A percentile compares a stretch with the other conserved stretches of the same genome.
These are phyloP conservation scores for Operophtera brumata DNA, from an alignment of 2,888 invertebrate species.

Conservation along the genomic window DNA sequence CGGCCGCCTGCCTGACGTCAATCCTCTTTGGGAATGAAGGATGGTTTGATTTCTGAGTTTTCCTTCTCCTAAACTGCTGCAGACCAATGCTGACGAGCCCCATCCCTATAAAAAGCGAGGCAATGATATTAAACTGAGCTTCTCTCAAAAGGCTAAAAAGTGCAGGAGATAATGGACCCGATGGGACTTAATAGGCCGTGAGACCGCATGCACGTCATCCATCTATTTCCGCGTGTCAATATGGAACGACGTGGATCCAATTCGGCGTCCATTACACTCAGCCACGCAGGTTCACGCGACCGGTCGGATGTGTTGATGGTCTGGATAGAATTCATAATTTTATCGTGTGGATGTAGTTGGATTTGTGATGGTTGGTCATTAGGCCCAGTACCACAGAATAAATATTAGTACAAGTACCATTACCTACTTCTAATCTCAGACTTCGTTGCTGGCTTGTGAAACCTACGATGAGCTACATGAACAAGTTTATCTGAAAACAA, in stretches of 20 bases:
- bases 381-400: too few species aligned
- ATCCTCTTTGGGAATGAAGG: too few species aligned
- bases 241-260: slow-evolving; percentile 45
- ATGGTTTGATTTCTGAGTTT: too few species aligned
- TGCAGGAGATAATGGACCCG: slow-evolving; percentile 60
- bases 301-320: slow-evolving; percentile 12
- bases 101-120: neutral
- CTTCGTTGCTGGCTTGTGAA: too few species aligned
- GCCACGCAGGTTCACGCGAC: slow-evolving; percentile 4
- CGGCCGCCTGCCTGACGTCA: too few species aligned
- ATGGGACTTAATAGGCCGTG: slow-evolving; percentile 68
- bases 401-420: too few species aligned
- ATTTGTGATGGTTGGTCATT: neutral
- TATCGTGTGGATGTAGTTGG: slow-evolving; percentile 7
- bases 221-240: slow-evolving; percentile 50
- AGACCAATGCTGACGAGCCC: too few species aligned
- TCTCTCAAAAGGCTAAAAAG: slow-evolving; percentile 17
- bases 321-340: slow-evolving; percentile 20
- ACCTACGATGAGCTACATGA: too few species aligned
- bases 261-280: slow-evolving; percentile 24
- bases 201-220: slow-evolving; percentile 47
- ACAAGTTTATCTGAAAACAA: too few species aligned
- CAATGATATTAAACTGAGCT: neutral
- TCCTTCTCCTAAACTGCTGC: too few species aligned
- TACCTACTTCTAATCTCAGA: too few species aligned